phyloP scores from a whole-genome alignment of 2,797 vertebrate genomes.

The Arrhamphus sclerolepis region DNA sequence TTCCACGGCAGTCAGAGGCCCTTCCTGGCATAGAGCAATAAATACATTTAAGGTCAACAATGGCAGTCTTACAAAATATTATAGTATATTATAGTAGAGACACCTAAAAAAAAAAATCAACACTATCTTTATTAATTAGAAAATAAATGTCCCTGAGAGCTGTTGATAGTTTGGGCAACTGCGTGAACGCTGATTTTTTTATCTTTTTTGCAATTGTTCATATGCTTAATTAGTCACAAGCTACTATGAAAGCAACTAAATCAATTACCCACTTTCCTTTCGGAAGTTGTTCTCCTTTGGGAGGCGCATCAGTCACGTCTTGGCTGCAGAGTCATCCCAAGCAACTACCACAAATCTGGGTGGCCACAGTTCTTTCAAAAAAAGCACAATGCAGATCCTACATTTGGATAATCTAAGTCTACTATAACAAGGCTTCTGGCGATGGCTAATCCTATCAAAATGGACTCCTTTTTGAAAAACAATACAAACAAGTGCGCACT shows the following conservation, averaged over 20 bases:
- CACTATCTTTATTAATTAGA: not conserved
- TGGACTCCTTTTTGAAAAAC: conserved; percentile 80
- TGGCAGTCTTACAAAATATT: no score
- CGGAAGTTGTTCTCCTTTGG: conserved; percentile 72
- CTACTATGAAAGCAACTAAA: conserved; percentile 71
- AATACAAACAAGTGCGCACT: conserved; percentile 73
- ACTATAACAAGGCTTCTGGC: conserved; percentile 78
- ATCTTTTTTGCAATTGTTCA: conserved; percentile 46
- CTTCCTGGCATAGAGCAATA: conserved; percentile 13
- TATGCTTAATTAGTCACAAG: conserved; percentile 67
- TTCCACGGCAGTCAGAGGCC: not conserved
- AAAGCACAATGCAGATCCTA: conserved; percentile 76
- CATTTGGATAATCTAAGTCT: conserved; percentile 81
- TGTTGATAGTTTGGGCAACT: conserved; percentile 27
- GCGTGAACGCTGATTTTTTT: conserved; percentile 17
- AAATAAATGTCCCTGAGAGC: conserved; percentile 3
- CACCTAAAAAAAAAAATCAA: no score
- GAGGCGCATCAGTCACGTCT: conserved; percentile 72
- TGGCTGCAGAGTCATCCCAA: conserved; percentile 68
- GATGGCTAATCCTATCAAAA: conserved; percentile 85
- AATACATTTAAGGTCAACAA: not conserved
- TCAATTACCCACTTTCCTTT: conserved; percentile 77
- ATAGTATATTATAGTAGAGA: no score
- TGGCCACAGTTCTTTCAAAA: conserved; percentile 78
- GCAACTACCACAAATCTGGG: conserved; percentile 77